Evolutionary conservation across 2,113 vertebrate species (phyloP).

Genomic region (Scophthalmus maximus): DNA sequence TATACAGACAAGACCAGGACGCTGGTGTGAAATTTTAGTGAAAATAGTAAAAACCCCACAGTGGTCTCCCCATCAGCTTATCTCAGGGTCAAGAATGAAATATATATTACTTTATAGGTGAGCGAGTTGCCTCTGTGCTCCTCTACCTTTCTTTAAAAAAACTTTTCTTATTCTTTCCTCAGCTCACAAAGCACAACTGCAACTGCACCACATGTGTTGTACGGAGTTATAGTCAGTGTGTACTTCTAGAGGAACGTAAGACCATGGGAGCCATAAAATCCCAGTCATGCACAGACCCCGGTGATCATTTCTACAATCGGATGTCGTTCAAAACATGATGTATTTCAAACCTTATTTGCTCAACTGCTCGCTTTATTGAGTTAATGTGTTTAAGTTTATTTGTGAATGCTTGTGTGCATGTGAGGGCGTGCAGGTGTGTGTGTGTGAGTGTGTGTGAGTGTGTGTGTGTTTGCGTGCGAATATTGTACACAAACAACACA

Average conservation of each 20-base stretch:
- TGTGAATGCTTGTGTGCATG: slow-evolving; percentile 4
- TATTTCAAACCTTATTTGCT: slow-evolving; percentile 40
- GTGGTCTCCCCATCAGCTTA: slow-evolving; percentile 29
- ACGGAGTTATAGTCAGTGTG: slow-evolving; percentile 1
- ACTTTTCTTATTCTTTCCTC: neutral
- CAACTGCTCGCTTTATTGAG: slow-evolving; percentile 42
- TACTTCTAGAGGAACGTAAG: slow-evolving; percentile 13
- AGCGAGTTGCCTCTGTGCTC: neutral
- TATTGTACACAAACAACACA: slow-evolving; percentile 22
- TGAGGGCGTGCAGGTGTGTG: neutral
- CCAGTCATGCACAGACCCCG: slow-evolving; percentile 5
- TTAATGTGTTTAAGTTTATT: slow-evolving; percentile 31
- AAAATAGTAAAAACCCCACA: slow-evolving; percentile 46
- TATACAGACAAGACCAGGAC: slow-evolving; percentile 38
- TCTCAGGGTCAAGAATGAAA: slow-evolving; percentile 26
- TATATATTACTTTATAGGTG: slow-evolving; percentile 20
- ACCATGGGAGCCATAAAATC: slow-evolving; percentile 21
- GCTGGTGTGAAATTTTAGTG: slow-evolving; percentile 45
- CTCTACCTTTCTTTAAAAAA: neutral
- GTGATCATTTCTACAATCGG: slow-evolving; percentile 1
- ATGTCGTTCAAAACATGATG: slow-evolving; percentile 31
- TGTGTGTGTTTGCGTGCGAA: neutral
- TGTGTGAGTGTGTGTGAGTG: neutral
- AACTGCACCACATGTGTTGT: neutral
- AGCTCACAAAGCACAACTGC: too few species aligned